Percentiles rank a stretch among this genome's conserved stretches.
phyloP scores from a whole-genome alignment of 2,797 vertebrate species.

The Typhlichthys eigenmanni region DNA sequence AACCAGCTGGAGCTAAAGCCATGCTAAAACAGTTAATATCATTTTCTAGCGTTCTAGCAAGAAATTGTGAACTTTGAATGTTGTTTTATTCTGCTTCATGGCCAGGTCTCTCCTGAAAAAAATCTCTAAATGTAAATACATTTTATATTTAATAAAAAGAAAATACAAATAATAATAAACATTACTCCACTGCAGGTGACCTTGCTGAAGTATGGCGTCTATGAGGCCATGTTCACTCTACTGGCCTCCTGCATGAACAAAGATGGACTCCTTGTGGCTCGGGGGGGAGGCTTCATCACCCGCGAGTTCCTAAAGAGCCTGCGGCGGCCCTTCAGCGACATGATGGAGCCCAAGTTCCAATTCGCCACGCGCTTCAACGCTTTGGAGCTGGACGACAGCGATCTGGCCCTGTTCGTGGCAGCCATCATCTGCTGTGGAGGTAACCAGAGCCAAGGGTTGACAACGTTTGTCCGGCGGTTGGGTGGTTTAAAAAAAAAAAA shows the following conservation, averaged over 20 bases:
- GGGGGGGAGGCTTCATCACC: slow-evolving; percentile 90
- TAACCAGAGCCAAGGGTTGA: slow-evolving; percentile 51
- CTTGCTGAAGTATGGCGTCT: slow-evolving; percentile 90
- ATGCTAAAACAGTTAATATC: no score
- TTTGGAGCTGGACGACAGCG: slow-evolving; percentile 90
- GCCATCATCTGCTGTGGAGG: slow-evolving; percentile 97
- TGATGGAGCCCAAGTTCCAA: slow-evolving; percentile 98
- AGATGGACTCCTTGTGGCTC: slow-evolving; percentile 91
- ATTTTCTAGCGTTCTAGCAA: no score
- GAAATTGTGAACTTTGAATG: no score
- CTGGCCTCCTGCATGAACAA: slow-evolving; percentile 97
- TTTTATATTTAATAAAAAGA: no score
- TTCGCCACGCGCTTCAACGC: slow-evolving; percentile 96
- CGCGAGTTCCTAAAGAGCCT: slow-evolving; percentile 94
- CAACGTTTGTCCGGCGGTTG: no score
- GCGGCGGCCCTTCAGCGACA: slow-evolving; percentile 92
- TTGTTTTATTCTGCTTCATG: no score
- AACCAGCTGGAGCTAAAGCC: no score
- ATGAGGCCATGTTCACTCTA: slow-evolving; percentile 94
- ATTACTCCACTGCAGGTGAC: slow-evolving; percentile 75
- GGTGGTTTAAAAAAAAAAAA: no score
- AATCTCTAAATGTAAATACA: no score
- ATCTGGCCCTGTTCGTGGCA: slow-evolving; percentile 93
- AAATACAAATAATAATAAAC: no score
- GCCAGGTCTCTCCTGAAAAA: no score